Evolutionary conservation across 2,113 vertebrate species (phyloP), one percentile per base, ranked within the genome.

Genomic region (Rattus rattus): DNA sequence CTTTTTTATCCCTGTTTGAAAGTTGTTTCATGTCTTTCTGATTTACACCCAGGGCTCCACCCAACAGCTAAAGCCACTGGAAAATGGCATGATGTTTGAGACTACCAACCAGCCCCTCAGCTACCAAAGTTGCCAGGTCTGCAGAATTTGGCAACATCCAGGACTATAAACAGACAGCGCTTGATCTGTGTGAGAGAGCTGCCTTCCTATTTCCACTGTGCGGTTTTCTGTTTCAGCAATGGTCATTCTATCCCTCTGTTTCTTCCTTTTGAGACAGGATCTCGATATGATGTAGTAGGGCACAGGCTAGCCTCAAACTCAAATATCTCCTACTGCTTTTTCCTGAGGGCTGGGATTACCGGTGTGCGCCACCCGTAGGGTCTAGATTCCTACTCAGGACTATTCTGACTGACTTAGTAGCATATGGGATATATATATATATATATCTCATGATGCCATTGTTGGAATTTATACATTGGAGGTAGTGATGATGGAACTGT

Each of bases 1-100:
- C 63, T 94, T 92, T 76, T 90, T 8, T 59, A 33, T 65, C 2
- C 17, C 52, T 85, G 24, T 59, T 91, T 75, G 88, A 95, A 88
- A 49, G 88, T 90, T 39, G 49, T 76, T 61, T 61, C 30, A 8
- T 9, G 30, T 9, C 88, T 91, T 90, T 94, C 93, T 92, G 26
- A n/a, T 89, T 26, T 69, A 39, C 11, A 30, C 49, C 43, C 11
- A 30, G n/a, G 7, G 52, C 63, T 83, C 85, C 22, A 11, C 5
- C 63, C 59, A 95, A 39, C 0, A 39, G 76, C 88, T 91, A 54
- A 92, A 92, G 81, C 56, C 54, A 63, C 65, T 76, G 52, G 67
- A 96, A 67, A 72, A 17, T 26, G n/a, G 6, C 54, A 39, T 0
- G 4, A 59, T 54, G 61, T 33, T 79, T 83, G 93, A 94, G 92